phyloP scores from a whole-genome alignment of 2,113 vertebrate species.

The Hirundichthys speculiger region DNA sequence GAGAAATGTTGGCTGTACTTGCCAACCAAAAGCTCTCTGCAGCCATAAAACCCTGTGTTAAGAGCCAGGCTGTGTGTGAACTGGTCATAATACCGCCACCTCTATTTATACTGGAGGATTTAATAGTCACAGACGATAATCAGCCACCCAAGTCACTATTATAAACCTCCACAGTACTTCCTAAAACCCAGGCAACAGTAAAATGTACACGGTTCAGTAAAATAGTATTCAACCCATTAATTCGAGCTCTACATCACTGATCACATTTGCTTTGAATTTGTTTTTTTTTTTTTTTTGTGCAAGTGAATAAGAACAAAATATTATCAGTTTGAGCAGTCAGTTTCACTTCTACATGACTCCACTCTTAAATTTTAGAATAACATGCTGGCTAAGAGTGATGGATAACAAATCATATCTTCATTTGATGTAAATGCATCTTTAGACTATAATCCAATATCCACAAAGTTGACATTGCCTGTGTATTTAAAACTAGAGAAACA shows the following conservation, averaged over 20 bases:
- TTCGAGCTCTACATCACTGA: neutral
- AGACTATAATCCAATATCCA: too few species aligned
- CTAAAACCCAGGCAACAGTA: constrained; percentile 21
- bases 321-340: too few species aligned
- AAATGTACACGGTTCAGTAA: neutral
- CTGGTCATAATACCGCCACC: constrained; percentile 51
- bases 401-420: too few species aligned
- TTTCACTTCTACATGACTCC: too few species aligned
- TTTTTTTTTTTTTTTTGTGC: too few species aligned
- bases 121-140: constrained; percentile 54
- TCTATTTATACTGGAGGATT: constrained; percentile 61
- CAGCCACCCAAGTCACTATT: constrained; percentile 24
- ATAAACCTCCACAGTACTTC: constrained; percentile 40
- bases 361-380: too few species aligned
- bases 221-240: neutral
- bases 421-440: too few species aligned
- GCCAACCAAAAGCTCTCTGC: constrained; percentile 61
- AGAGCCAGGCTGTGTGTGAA: constrained; percentile 63
- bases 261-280: neutral
- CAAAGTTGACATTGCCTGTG: too few species aligned
- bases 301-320: neutral
- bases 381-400: too few species aligned
- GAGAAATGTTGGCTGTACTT: constrained; percentile 31
- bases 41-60: constrained; percentile 57
- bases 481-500: too few species aligned